Percentiles rank a stretch among this genome's conserved stretches.
phyloP scores from a whole-genome alignment of 1,140 invertebrate genomes.

The Zaprionus camerounensis region DNA sequence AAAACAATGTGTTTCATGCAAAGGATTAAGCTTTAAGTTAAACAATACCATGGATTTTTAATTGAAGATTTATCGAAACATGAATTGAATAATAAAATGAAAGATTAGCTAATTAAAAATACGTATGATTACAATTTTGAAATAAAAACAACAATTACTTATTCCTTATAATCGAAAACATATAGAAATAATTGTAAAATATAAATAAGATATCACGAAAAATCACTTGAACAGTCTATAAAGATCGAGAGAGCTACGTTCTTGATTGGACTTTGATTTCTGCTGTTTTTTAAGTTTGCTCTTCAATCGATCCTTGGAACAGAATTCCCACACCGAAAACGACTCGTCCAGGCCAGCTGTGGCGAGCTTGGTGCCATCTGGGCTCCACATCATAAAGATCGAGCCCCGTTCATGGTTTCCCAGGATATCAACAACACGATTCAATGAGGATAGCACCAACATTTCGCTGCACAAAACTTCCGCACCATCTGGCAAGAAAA shows the following conservation, averaged over 20 bases:
- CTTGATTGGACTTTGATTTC: background rate
- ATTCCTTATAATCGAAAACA: slow-evolving; percentile 4
- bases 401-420: slow-evolving; percentile 56
- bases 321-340: slow-evolving; percentile 77
- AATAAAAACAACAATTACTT: slow-evolving; percentile 35
- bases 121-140: slow-evolving; percentile 39
- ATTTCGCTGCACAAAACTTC: slow-evolving; percentile 56
- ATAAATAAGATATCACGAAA: background rate
- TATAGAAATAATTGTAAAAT: slow-evolving; percentile 12
- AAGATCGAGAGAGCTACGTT: slow-evolving; percentile 40
- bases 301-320: slow-evolving; percentile 34
- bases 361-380: slow-evolving; percentile 75
- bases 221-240: slow-evolving; percentile 42
- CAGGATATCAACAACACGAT: slow-evolving; percentile 74
- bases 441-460: slow-evolving; percentile 71
- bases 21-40: slow-evolving; percentile 33
- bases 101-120: slow-evolving; percentile 35
- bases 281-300: slow-evolving; percentile 20
- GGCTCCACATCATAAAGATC: slow-evolving; percentile 77
- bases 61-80: slow-evolving; percentile 42
- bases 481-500: slow-evolving; percentile 38
- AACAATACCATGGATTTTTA: slow-evolving; percentile 40
- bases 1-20: slow-evolving; percentile 15
- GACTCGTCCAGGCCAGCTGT: slow-evolving; percentile 74
- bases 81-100: slow-evolving; percentile 37